Conservation (phyloP, 1,140 invertebrate species). For the Pogonomyrmex californicus region DNA sequence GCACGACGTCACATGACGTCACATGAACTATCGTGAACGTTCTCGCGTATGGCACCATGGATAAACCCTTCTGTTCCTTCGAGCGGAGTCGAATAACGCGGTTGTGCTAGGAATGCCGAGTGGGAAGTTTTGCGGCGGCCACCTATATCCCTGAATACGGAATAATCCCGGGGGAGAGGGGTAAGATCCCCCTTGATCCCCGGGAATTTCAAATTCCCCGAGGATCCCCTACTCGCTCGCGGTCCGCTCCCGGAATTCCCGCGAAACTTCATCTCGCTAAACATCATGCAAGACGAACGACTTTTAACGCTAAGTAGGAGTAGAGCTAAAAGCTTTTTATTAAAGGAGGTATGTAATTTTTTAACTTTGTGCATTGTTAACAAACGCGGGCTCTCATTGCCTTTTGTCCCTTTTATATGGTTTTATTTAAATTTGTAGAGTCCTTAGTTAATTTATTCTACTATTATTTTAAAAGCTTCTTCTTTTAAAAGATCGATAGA, state of each 20-base stretch:
- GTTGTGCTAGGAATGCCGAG: slow-evolving; percentile 82
- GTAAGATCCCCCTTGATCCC: slow-evolving; percentile 80
- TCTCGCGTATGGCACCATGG: slow-evolving; percentile 75
- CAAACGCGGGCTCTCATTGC: no score
- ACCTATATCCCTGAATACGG: slow-evolving; percentile 82
- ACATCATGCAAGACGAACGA: slow-evolving; percentile 45
- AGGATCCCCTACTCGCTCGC: slow-evolving; percentile 58
- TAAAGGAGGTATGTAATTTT: no score
- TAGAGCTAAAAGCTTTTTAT: not conserved
- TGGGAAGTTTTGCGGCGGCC: slow-evolving; percentile 78
- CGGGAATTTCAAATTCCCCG: slow-evolving; percentile 80
- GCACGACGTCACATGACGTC: slow-evolving; percentile 51
- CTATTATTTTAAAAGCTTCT: not conserved
- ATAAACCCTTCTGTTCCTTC: slow-evolving; percentile 74
- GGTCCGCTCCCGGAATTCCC: slow-evolving; percentile 65
- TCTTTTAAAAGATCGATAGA: not conserved
- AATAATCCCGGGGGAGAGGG: slow-evolving; percentile 72
- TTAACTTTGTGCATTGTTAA: no score
- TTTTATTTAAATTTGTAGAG: no score
- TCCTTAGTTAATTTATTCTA: no score
- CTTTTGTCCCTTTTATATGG: no score
- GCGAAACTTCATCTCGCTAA: slow-evolving; percentile 73
- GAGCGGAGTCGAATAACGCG: slow-evolving; percentile 79
- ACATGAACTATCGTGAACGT: slow-evolving; percentile 69
- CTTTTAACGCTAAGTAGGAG: not conserved